These are phyloP conservation scores for Ateles fusciceps DNA, from an alignment of 2,797 vertebrate species.

Conservation along the genomic window DNA sequence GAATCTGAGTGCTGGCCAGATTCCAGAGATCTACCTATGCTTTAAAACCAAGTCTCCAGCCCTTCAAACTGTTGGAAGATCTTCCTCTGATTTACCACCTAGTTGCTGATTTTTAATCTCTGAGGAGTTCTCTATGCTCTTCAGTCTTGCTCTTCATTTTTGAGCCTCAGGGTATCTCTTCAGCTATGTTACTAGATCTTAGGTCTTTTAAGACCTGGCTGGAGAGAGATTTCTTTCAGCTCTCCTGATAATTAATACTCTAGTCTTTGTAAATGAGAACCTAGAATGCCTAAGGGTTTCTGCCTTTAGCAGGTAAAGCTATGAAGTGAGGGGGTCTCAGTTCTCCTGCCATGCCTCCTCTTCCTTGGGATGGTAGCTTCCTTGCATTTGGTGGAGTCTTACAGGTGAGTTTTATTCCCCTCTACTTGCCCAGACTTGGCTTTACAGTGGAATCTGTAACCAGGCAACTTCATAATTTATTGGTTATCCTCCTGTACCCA, in stretches of 20 bases:
- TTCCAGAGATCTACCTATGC: background rate
- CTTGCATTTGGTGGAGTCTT: background rate
- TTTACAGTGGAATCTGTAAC: background rate
- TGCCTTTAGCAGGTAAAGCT: background rate
- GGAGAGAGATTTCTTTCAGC: background rate
- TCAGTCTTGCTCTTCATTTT: background rate
- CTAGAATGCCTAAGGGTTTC: background rate
- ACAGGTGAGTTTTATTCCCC: background rate
- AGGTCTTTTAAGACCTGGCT: background rate
- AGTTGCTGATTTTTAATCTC: background rate
- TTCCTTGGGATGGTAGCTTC: background rate
- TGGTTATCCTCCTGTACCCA: constrained; percentile 1
- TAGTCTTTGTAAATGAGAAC: background rate
- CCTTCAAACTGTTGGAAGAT: background rate
- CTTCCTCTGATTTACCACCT: background rate
- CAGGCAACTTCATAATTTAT: constrained; percentile 12
- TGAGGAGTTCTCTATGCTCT: background rate
- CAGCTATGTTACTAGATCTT: background rate
- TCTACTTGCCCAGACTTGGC: background rate
- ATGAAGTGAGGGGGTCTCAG: background rate
- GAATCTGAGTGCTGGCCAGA: background rate
- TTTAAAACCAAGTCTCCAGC: background rate
- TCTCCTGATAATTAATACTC: background rate
- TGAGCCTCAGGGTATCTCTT: background rate
- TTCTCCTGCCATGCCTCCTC: background rate